Base-by-base conservation (phyloP, 1,140 invertebrate genomes). In the Drosophila elegans region DNA sequence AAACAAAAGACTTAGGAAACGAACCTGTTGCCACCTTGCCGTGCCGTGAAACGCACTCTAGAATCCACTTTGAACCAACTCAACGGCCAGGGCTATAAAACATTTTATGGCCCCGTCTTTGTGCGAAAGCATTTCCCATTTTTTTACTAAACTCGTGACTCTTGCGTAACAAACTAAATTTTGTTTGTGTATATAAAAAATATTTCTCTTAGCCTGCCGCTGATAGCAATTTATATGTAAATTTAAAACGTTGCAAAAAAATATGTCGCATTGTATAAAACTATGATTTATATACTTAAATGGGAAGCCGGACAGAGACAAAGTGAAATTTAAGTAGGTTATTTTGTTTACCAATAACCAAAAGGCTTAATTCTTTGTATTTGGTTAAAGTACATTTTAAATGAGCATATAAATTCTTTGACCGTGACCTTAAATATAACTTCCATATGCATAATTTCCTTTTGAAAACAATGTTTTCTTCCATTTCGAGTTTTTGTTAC, bases 1-100 rank as follows among this genome's bases (percentile, higher is more conserved):
- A 88, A 88, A 89, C 79, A 48, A 79, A 86, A 82, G 83, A 88
- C 82, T 86, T 82, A 76, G 75, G 75, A 71, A 88, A 75, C 84
- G 71, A 83, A 89, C 83, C 56, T 67, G 83, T 72, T 76, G 62
- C 45, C 51, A 55, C 34, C 66, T 68, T 38, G 34, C 34, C 36
- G 29, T 56, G 45, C 48, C 59, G 44, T 66, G 21, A 56, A 67
- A 68, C 59, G 79, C 68, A 67, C 67, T 78, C 56, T 64, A 86
- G 82, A 86, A 86, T 83, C 69, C 66, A 66, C 74, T 74, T 42
- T 59, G 53, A 41, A 36, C 34, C 41, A 45, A 25, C 29, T 45
- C 10, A 61, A 48, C 51, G 49, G 29, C 41, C 42, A 11, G 34
- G 6, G 52, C 48, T 60, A 61, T 53, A 78, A 85, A 85, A 74